phyloP scores from a whole-genome alignment of 2,797 vertebrate genomes.

The Nothura maculosa region DNA sequence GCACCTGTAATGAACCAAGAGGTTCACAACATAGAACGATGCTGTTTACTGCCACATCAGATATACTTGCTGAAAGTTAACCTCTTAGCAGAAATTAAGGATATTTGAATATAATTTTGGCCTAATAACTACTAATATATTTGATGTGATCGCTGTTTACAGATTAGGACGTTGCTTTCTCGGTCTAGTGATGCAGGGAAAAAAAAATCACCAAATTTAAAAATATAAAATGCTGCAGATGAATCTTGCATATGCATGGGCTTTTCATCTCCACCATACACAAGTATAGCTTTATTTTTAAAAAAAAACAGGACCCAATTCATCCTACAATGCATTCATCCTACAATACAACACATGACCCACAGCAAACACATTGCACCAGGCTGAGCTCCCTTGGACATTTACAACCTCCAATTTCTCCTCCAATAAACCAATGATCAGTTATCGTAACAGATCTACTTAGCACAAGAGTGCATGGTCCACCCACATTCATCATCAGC shows the following conservation, averaged over 20 bases:
- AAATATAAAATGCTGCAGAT: background rate
- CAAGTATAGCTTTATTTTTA: background rate
- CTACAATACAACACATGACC: background rate
- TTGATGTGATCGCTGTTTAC: background rate
- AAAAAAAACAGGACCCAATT: background rate
- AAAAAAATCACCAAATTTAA: background rate
- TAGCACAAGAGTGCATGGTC: rapidly evolving
- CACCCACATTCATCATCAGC: background rate
- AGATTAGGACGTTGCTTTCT: background rate
- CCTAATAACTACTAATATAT: background rate
- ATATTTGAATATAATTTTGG: background rate
- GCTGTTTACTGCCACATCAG: background rate
- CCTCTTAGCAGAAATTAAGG: background rate
- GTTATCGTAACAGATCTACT: background rate
- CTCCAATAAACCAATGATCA: background rate
- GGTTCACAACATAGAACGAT: rapidly evolving
- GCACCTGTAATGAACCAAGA: rapidly evolving
- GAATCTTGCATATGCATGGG: background rate
- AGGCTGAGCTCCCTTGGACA: background rate
- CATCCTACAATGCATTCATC: background rate
- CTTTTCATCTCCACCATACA: background rate
- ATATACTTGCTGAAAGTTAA: background rate
- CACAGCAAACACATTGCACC: background rate
- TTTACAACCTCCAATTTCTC: background rate
- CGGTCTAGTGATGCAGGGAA: background rate